phyloP scores from a whole-genome alignment of 2,888 invertebrate species.

The Byasa hedistus region DNA sequence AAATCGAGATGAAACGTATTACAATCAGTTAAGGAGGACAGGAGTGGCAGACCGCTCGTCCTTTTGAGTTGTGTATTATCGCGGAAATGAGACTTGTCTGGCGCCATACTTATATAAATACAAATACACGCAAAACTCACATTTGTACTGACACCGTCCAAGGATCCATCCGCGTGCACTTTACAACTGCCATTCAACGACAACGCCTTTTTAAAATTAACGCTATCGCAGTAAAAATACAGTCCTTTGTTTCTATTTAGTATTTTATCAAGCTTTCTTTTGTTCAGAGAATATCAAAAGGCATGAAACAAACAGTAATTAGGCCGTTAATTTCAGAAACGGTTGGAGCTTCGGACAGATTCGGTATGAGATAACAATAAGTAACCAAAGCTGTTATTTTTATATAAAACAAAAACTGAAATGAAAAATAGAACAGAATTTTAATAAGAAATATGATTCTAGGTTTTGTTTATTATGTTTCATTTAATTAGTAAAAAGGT shows the following conservation, averaged over 20 bases:
- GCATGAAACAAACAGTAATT: neutral
- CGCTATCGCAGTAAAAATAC: neutral
- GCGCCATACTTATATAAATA: slow-evolving; percentile 25
- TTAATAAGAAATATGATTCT: too few species aligned
- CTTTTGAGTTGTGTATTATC: slow-evolving; percentile 26
- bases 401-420: neutral
- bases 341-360: neutral
- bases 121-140: slow-evolving; percentile 5
- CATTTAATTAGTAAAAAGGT: too few species aligned
- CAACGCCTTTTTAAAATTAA: neutral
- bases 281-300: neutral
- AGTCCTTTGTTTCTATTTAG: neutral
- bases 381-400: neutral
- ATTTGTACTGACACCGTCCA: slow-evolving; percentile 11
- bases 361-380: neutral
- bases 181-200: slow-evolving; percentile 1
- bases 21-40: slow-evolving; percentile 24
- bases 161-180: slow-evolving; percentile 15
- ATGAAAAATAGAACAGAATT: neutral
- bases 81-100: slow-evolving; percentile 22
- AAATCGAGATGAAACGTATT: slow-evolving; percentile 19
- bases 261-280: neutral
- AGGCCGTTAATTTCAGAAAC: slow-evolving; percentile 3
- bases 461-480: too few species aligned
- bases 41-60: slow-evolving; percentile 13